These are phyloP conservation scores for Melanerpes formicivorus DNA, from an alignment of 2,113 vertebrate genomes.

Conservation along the genomic window DNA sequence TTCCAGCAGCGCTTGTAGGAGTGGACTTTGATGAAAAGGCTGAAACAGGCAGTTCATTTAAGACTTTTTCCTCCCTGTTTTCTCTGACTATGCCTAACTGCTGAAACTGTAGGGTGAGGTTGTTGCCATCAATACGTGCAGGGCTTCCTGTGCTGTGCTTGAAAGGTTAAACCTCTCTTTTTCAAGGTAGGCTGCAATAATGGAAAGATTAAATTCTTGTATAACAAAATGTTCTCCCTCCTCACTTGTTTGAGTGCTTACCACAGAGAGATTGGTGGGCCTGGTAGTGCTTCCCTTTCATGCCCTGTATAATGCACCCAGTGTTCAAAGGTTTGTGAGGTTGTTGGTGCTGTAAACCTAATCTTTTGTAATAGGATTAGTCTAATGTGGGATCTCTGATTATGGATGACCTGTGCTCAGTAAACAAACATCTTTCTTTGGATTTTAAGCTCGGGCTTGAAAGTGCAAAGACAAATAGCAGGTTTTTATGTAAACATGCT, in stretches of 20 bases:
- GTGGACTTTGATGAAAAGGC: no score
- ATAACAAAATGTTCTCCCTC: neutral
- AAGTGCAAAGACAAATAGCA: neutral
- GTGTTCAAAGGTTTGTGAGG: constrained; percentile 43
- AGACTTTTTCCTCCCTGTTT: rapidly evolving
- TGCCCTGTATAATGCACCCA: constrained; percentile 35
- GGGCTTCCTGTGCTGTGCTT: neutral
- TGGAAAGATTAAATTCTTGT: constrained; percentile 2
- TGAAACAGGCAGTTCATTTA: no score
- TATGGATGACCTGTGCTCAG: constrained; percentile 49
- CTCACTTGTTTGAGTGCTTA: neutral
- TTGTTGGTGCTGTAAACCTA: constrained; percentile 11
- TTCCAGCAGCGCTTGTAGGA: neutral
- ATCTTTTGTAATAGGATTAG: constrained; percentile 72
- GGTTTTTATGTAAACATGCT: neutral
- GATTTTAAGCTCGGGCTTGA: constrained; percentile 53
- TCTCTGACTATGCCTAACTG: neutral
- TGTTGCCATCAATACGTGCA: neutral
- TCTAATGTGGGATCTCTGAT: constrained; percentile 36
- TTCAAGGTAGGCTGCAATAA: neutral
- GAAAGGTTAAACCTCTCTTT: neutral
- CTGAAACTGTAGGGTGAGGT: neutral
- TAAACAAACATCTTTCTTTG: constrained; percentile 61
- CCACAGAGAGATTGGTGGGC: neutral
- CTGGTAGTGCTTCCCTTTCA: neutral